phyloP scores from a whole-genome alignment of 1,140 invertebrate species.

The Lasioglossum baleicum region DNA sequence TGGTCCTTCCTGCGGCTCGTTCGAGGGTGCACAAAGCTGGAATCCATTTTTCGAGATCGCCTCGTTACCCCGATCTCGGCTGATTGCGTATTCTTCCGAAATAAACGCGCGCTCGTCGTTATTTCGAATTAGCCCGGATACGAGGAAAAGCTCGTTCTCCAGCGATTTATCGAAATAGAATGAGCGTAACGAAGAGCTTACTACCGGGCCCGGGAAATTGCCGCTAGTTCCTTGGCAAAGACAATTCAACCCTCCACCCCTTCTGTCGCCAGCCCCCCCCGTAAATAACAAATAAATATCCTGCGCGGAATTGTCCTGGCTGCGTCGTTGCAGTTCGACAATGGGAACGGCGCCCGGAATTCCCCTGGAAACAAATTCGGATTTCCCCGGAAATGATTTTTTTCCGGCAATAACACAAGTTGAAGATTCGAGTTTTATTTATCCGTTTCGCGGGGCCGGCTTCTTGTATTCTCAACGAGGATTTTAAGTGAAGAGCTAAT shows the following conservation, averaged over 20 bases:
- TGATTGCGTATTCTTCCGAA: constrained; percentile 33
- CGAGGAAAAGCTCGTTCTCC: constrained; percentile 18
- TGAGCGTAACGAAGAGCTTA: constrained; percentile 30
- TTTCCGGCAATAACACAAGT: too few relatives aligned
- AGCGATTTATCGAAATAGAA: constrained; percentile 35
- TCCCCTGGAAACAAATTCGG: too few relatives aligned
- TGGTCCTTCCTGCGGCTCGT: too few relatives aligned
- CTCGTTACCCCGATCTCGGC: neutral
- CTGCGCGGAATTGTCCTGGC: constrained; percentile 1
- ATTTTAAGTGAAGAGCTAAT: too few relatives aligned
- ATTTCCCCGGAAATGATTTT: too few relatives aligned
- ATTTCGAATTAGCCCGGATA: constrained; percentile 24
- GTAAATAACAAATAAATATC: constrained; percentile 37
- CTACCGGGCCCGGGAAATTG: constrained; percentile 13
- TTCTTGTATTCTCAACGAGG: too few relatives aligned
- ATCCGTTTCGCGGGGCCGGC: too few relatives aligned
- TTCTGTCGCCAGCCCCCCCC: neutral
- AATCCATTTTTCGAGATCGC: neutral
- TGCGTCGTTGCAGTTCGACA: neutral
- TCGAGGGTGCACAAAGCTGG: too few relatives aligned
- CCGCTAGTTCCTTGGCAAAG: constrained; percentile 26
- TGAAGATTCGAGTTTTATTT: too few relatives aligned
- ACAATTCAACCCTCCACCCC: constrained; percentile 8
- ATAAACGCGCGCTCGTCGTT: constrained; percentile 8
- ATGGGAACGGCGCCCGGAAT: neutral